These are phyloP conservation scores for Anthonomus grandis DNA, from an alignment of 1,140 invertebrate species.

Conservation along the genomic window DNA sequence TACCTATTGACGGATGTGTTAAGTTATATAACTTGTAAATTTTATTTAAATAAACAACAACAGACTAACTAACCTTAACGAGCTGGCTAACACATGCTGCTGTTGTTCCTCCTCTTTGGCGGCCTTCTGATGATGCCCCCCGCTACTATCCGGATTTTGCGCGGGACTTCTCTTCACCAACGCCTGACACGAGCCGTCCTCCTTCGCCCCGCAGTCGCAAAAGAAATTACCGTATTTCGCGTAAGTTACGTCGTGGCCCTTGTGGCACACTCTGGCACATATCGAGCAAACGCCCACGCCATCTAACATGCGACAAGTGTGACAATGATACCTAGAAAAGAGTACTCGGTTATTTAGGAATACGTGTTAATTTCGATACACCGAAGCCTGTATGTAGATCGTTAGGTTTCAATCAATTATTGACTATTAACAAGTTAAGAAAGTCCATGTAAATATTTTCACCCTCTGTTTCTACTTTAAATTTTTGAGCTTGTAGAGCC, in stretches of 20 bases:
- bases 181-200: constrained; percentile 75
- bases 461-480: too few relatives aligned
- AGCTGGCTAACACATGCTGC: constrained; percentile 55
- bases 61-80: constrained; percentile 47
- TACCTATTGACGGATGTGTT: too few relatives aligned
- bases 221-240: constrained; percentile 99
- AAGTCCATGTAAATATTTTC: too few relatives aligned
- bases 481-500: too few relatives aligned
- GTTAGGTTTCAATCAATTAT: too few relatives aligned
- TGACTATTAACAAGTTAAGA: too few relatives aligned
- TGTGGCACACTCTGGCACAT: constrained; percentile 95
- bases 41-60: neutral
- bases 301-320: constrained; percentile 97
- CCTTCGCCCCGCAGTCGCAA: constrained; percentile 97
- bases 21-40: too few relatives aligned
- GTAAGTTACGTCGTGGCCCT: constrained; percentile 95
- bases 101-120: constrained; percentile 36
- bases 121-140: constrained; percentile 49
- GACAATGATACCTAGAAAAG: constrained; percentile 77
- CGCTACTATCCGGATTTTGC: neutral
- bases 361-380: neutral
- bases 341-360: neutral
- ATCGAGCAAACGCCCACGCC: constrained; percentile 96
- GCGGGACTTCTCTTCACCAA: constrained; percentile 66
- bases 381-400: neutral